Evolutionary conservation across 2,888 invertebrate genomes (phyloP).

Genomic region (Lymantria dispar): DNA sequence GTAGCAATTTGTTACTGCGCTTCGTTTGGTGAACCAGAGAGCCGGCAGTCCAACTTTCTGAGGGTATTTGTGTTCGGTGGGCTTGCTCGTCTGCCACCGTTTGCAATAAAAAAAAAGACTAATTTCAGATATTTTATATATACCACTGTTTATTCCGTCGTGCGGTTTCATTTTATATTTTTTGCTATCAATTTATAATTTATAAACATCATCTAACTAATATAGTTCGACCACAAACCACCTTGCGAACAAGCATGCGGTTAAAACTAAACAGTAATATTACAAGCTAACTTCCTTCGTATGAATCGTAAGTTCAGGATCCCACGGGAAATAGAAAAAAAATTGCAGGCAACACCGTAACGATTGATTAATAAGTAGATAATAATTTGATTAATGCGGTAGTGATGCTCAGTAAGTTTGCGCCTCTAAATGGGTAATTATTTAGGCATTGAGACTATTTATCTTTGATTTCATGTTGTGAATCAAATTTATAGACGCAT

Average conservation of each 20-base stretch:
- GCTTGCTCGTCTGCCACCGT: no score
- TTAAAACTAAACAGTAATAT: slow-evolving; percentile 14
- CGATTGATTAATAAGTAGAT: slow-evolving; percentile 22
- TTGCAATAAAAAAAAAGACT: no score
- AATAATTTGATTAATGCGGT: slow-evolving; percentile 36
- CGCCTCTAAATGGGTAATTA: background rate
- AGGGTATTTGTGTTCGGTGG: no score
- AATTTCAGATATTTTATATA: no score
- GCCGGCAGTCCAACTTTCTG: no score
- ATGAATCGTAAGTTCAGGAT: slow-evolving; percentile 22
- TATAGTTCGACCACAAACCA: slow-evolving; percentile 1
- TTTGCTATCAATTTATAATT: background rate
- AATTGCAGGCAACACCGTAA: slow-evolving; percentile 27
- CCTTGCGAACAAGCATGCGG: background rate
- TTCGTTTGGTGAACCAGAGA: no score
- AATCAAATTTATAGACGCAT: no score
- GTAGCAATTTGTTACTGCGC: no score
- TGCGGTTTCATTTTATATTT: no score
- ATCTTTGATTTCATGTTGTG: no score
- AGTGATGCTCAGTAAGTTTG: slow-evolving; percentile 13
- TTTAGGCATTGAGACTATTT: no score
- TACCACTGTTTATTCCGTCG: no score
- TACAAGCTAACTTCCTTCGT: slow-evolving; percentile 18
- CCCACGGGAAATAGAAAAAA: slow-evolving; percentile 35
- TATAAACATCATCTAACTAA: background rate